Conservation (phyloP, 1,140 invertebrate species). For the Nixonia krombeini region DNA sequence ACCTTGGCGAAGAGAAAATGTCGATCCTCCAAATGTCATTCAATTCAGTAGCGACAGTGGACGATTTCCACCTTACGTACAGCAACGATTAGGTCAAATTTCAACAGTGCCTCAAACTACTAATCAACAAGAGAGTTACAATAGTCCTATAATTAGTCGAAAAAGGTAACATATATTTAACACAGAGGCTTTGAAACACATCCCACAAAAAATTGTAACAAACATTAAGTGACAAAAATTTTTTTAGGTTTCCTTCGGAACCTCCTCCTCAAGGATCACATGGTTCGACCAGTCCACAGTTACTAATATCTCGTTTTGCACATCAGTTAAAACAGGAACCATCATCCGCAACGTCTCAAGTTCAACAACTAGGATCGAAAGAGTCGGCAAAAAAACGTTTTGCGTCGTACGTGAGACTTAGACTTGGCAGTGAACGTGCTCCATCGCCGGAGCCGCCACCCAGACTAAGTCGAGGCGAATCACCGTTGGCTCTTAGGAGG, state of each 20-base stretch:
- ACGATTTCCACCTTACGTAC: conserved; percentile 59
- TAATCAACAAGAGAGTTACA: conserved; percentile 64
- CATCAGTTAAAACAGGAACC: conserved; percentile 64
- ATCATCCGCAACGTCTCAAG: conserved; percentile 40
- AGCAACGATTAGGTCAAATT: conserved; percentile 57
- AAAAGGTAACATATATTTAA: conserved; percentile 56
- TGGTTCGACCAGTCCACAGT: conserved; percentile 62
- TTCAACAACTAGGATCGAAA: conserved; percentile 52
- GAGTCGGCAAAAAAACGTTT: conserved; percentile 76
- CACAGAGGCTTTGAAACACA: not conserved
- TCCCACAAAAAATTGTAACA: not conserved
- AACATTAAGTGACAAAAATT: conserved; percentile 3
- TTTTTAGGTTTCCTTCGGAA: conserved; percentile 65
- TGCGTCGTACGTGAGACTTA: conserved; percentile 82
- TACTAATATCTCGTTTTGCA: conserved; percentile 64
- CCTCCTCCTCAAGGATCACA: conserved; percentile 61
- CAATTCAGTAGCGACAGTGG: conserved; percentile 58
- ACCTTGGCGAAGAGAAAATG: conserved; percentile 69
- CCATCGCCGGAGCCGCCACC: conserved; percentile 79
- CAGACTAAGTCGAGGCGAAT: conserved; percentile 76
- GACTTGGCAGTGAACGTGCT: conserved; percentile 67
- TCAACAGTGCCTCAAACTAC: conserved; percentile 55
- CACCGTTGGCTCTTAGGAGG: conserved; percentile 75
- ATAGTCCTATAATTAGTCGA: conserved; percentile 67
- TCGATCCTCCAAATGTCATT: conserved; percentile 65